phyloP scores from a whole-genome alignment of 2,113 vertebrate genomes.

The Misgurnus anguillicaudatus region DNA sequence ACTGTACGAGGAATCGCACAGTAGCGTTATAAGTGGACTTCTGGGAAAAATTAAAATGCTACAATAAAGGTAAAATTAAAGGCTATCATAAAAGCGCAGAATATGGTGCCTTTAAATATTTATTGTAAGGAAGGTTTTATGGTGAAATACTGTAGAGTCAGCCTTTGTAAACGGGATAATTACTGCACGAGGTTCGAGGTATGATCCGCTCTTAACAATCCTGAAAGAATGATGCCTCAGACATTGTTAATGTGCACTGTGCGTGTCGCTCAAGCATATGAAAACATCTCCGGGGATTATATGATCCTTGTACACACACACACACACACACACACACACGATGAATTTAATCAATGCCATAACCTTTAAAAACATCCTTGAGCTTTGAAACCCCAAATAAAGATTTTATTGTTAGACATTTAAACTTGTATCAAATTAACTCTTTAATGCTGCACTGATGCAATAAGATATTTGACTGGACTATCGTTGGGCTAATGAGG shows the following conservation, averaged over 20 bases:
- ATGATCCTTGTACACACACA: slow-evolving; percentile 18
- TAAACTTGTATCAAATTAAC: neutral
- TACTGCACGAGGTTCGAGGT: slow-evolving; percentile 30
- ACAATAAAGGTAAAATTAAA: neutral
- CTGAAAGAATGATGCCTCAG: slow-evolving; percentile 23
- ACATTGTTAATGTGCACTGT: slow-evolving; percentile 45
- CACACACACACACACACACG: slow-evolving; percentile 8
- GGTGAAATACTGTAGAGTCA: neutral
- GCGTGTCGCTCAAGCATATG: slow-evolving; percentile 48
- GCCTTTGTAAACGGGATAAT: neutral
- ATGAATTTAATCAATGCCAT: slow-evolving; percentile 12
- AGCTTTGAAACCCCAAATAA: neutral
- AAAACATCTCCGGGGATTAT: slow-evolving; percentile 39
- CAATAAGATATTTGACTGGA: neutral
- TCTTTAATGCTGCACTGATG: neutral
- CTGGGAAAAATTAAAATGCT: neutral
- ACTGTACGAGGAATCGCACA: neutral
- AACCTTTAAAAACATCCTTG: neutral
- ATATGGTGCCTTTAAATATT: neutral
- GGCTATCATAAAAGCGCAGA: neutral
- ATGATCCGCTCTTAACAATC: slow-evolving; percentile 26
- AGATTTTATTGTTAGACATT: neutral
- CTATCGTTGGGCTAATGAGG: slow-evolving; percentile 35
- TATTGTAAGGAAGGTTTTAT: neutral
- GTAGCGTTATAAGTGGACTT: neutral